A percentile compares a stretch with the other conserved stretches of the same genome.
These are phyloP conservation scores for Trichopria drosophilae DNA, from an alignment of 2,888 invertebrate species.

Conservation along the genomic window DNA sequence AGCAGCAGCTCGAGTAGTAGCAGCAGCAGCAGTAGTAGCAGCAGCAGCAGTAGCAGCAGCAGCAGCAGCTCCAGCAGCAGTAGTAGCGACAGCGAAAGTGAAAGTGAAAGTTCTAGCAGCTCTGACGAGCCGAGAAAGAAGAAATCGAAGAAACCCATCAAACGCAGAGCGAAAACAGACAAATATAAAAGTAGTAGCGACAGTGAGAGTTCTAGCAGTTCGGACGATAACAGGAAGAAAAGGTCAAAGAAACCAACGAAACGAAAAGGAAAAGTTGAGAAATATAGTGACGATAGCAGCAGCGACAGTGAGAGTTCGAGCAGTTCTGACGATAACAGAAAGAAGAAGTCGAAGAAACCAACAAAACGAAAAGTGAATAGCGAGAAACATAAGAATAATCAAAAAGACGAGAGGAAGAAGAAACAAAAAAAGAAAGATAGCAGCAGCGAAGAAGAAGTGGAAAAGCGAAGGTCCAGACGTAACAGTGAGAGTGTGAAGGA, in stretches of 20 bases:
- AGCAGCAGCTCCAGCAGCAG: constrained; percentile 27
- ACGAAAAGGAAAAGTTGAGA: constrained; percentile 20
- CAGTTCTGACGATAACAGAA: constrained; percentile 17
- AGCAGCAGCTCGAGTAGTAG: constrained; percentile 29
- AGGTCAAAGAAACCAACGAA: constrained; percentile 15
- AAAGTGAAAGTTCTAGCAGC: constrained; percentile 24
- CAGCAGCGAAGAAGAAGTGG: constrained; percentile 20
- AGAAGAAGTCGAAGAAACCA: background rate
- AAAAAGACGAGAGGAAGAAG: constrained; percentile 38
- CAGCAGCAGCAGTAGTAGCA: constrained; percentile 25
- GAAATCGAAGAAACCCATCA: constrained; percentile 27
- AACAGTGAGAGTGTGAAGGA: constrained; percentile 23
- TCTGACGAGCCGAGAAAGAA: constrained; percentile 33
- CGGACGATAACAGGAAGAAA: constrained; percentile 8
- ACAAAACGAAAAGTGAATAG: background rate
- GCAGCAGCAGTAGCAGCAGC: constrained; percentile 16
- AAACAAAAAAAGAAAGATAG: constrained; percentile 27
- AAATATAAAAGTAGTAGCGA: constrained; percentile 31
- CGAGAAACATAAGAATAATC: constrained; percentile 49
- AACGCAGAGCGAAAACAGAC: constrained; percentile 20
- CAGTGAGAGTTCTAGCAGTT: constrained; percentile 20
- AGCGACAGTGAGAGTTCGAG: constrained; percentile 20
- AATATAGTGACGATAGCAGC: constrained; percentile 38
- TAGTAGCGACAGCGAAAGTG: constrained; percentile 26
- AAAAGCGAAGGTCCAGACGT: constrained; percentile 10